Conservation (phyloP, 2,797 vertebrate genomes). For the Salarias fasciatus region DNA sequence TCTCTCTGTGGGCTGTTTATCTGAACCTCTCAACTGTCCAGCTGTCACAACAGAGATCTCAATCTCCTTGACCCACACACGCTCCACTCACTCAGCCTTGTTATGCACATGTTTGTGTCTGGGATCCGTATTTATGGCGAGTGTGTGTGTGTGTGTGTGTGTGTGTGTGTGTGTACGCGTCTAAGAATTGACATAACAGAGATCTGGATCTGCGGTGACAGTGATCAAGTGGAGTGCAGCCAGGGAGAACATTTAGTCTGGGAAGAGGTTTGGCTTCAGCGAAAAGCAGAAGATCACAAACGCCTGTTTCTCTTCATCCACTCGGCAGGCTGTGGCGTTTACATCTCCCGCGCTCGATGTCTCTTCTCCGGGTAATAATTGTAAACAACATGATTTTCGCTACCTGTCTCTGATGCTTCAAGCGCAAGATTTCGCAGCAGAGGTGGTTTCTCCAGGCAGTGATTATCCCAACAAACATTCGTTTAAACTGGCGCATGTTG, state of each 20-base stretch:
- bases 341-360: neutral
- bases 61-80: constrained; percentile 69
- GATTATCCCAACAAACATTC: constrained; percentile 28
- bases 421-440: neutral
- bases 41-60: constrained; percentile 84
- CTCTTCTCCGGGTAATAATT: constrained; percentile 23
- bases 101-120: constrained; percentile 47
- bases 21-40: constrained; percentile 78
- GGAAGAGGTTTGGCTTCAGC: constrained; percentile 21
- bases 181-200: constrained; percentile 42
- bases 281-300: constrained; percentile 38
- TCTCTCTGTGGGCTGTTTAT: constrained; percentile 75
- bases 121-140: constrained; percentile 25
- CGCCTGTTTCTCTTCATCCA: constrained; percentile 14
- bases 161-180: neutral
- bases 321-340: constrained; percentile 12
- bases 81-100: constrained; percentile 48
- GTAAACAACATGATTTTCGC: constrained; percentile 9
- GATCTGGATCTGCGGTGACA: constrained; percentile 67
- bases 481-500: constrained; percentile 7
- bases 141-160: neutral
- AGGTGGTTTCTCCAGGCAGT: constrained; percentile 10
- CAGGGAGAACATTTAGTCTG: constrained; percentile 56
- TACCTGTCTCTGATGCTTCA: constrained; percentile 15
- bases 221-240: constrained; percentile 71